These are phyloP conservation scores for Daubentonia madagascariensis DNA, from an alignment of 2,113 vertebrate genomes.

Conservation along the genomic window DNA sequence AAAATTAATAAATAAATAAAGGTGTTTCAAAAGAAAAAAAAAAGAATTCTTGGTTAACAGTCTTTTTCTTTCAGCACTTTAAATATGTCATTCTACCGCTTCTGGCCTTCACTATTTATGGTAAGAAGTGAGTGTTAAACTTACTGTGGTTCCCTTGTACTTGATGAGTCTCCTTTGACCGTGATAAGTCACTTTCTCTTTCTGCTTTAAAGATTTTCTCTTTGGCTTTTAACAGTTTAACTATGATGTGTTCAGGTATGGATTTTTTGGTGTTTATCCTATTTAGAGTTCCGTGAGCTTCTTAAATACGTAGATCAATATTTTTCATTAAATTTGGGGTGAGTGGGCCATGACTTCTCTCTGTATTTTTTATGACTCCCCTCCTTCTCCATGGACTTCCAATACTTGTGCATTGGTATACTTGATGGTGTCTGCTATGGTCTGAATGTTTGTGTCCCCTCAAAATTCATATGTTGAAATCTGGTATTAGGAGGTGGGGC, in stretches of 20 bases:
- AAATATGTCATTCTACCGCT: neutral
- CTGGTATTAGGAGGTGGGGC: neutral
- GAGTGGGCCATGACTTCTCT: neutral
- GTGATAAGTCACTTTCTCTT: neutral
- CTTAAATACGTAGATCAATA: neutral
- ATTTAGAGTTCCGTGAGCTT: neutral
- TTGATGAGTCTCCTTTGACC: constrained; percentile 4
- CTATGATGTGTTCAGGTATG: neutral
- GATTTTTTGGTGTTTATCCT: neutral
- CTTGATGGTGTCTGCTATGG: neutral
- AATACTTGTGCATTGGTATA: neutral
- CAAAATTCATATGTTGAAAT: neutral
- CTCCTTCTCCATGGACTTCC: neutral
- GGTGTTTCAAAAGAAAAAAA: too few relatives aligned
- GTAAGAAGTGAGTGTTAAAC: neutral
- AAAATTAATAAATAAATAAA: too few relatives aligned
- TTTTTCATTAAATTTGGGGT: neutral
- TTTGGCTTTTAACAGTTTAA: neutral
- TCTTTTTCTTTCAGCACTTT: neutral
- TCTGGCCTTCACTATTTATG: neutral
- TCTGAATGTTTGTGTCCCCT: neutral
- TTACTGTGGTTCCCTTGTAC: neutral
- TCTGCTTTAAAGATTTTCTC: neutral
- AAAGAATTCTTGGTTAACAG: neutral
- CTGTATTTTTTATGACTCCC: neutral